These are phyloP conservation scores for Leptoclinus maculatus DNA, from an alignment of 2,797 vertebrate genomes.

Conservation along the genomic window DNA sequence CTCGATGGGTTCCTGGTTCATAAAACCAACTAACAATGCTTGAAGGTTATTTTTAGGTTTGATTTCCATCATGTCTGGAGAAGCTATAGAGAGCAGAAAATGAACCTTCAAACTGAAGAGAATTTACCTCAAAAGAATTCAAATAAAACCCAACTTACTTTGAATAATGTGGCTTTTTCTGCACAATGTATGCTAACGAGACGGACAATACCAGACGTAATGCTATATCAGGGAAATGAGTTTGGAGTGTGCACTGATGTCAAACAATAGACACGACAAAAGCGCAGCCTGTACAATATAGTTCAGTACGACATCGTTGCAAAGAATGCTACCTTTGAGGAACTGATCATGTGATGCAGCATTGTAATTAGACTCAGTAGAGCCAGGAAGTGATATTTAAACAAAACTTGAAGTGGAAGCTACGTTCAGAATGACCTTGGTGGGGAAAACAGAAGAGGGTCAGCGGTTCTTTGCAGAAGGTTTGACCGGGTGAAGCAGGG, in stretches of 20 bases:
- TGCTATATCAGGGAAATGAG: background rate
- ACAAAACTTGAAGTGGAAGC: background rate
- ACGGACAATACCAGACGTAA: background rate
- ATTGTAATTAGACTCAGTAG: background rate
- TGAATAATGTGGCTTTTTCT: background rate
- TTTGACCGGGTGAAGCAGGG: slow-evolving; percentile 15
- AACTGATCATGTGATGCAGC: background rate
- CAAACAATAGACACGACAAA: background rate
- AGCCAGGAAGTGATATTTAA: background rate
- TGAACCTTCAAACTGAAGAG: slow-evolving; percentile 14
- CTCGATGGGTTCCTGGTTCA: slow-evolving; percentile 38
- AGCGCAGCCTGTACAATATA: background rate
- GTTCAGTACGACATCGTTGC: slow-evolving; percentile 1
- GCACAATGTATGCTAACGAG: background rate
- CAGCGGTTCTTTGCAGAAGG: background rate
- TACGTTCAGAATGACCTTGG: background rate
- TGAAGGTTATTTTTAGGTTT: slow-evolving; percentile 26
- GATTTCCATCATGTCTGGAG: slow-evolving; percentile 29
- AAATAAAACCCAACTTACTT: background rate
- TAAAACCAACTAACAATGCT: slow-evolving; percentile 16
- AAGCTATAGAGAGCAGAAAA: slow-evolving; percentile 25
- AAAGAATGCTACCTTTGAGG: background rate
- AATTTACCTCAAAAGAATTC: slow-evolving; percentile 7
- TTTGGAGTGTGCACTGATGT: background rate
- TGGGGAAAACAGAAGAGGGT: slow-evolving; percentile 21